Evolutionary conservation across 1,140 invertebrate species (phyloP).

Genomic region (Uloborus diversus): DNA sequence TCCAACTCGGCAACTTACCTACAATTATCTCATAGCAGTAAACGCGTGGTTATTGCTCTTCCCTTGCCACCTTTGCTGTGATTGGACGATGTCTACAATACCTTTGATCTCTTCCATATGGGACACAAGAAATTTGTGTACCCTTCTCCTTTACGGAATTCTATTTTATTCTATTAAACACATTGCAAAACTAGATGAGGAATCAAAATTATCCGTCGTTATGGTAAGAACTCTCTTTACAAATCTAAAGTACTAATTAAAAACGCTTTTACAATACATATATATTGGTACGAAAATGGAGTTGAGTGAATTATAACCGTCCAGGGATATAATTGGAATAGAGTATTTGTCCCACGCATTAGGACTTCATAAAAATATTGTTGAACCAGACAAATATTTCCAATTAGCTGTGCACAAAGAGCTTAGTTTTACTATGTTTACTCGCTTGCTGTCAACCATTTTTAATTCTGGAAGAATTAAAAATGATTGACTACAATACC

Average conservation of each 20-base stretch:
- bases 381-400: too few species aligned
- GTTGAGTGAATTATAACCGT: too few species aligned
- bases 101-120: slow-evolving; percentile 80
- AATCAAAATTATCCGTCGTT: slow-evolving; percentile 11
- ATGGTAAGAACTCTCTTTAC: slow-evolving; percentile 21
- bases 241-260: too few species aligned
- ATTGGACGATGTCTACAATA: slow-evolving; percentile 98
- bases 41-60: slow-evolving; percentile 90
- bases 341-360: too few species aligned
- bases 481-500: slow-evolving; percentile 97
- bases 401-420: too few species aligned
- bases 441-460: too few species aligned
- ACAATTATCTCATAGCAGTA: slow-evolving; percentile 89
- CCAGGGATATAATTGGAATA: too few species aligned
- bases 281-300: too few species aligned
- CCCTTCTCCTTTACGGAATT: slow-evolving; percentile 77
- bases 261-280: too few species aligned
- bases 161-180: slow-evolving; percentile 70
- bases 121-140: slow-evolving; percentile 85
- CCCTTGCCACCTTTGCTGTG: slow-evolving; percentile 91
- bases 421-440: too few species aligned
- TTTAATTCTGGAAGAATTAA: too few species aligned
- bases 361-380: too few species aligned
- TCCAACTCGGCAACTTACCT: slow-evolving; percentile 87
- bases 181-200: slow-evolving; percentile 5